Evolutionary conservation across 2,113 vertebrate species (phyloP), one percentile per base, ranked within the genome.

Genomic region (Gnathochromis pfefferi): DNA sequence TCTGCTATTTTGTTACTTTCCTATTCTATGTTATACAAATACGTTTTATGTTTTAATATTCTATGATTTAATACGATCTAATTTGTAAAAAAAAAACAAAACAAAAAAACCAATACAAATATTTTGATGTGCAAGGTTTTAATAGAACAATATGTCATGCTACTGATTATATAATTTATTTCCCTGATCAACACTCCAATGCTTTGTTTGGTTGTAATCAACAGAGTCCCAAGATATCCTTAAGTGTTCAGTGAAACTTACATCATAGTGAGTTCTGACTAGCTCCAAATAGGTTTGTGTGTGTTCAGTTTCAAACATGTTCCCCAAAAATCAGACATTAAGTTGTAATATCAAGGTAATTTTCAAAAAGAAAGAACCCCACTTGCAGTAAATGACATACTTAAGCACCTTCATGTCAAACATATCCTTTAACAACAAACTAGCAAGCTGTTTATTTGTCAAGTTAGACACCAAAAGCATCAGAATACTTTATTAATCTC

Each of bases 71-170:
- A 73, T 16, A 17, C 8, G 10, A 45, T 45, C 42, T 45, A 26
- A 45, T 26, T 16, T 0, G 5, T 9, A 17, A 73, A 73, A 55
- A 5, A 2, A 55, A 9, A 4, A 0, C 4, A 47, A 3, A 1
- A 0, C 3, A 14, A 12, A 54, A 7, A 4, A 1, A 0, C 3
- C 3, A 28, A 73, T 2, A 45, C 21, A 26, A 73, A 28, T 17
- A 45, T 45, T 9, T 45, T 73, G 21, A 73, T 45, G 21, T 70
- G 38, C 38, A 14, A 14, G 5, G n/a, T 45, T 73, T 73, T 45
- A 40, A 26, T 73, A 73, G 38, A 17, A 26, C 40, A 26, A 70
- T 26, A 42, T 4, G 8, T 23, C 12, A 70, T 16, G 13, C 38
- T 70, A 70, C 35, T 42, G n/a, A 42, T 45, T 47, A 10, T 26